Conservation (phyloP, 2,113 vertebrate genomes). For the Xyrauchen texanus region DNA sequence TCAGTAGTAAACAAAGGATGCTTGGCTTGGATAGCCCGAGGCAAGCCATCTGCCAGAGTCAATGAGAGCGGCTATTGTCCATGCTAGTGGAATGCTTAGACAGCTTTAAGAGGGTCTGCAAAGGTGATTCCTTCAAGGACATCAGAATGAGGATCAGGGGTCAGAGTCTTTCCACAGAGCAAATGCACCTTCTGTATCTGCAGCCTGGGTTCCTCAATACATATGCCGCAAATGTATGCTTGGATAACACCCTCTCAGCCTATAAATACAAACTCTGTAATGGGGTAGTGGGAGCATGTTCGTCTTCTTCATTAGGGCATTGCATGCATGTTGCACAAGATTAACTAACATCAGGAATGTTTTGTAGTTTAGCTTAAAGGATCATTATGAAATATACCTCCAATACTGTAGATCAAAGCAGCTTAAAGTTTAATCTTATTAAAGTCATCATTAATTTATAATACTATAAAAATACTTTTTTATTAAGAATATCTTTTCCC, state of each 20-base stretch:
- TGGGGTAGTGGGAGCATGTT: too few relatives aligned
- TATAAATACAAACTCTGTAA: neutral
- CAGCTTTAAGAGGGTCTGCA: slow-evolving; percentile 70
- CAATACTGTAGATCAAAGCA: slow-evolving; percentile 51
- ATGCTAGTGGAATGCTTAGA: slow-evolving; percentile 73
- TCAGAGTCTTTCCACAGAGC: slow-evolving; percentile 45
- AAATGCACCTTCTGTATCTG: slow-evolving; percentile 7
- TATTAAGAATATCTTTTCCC: too few relatives aligned
- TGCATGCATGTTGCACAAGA: slow-evolving; percentile 14
- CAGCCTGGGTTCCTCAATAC: neutral
- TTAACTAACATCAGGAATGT: slow-evolving; percentile 26
- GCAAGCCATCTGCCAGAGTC: slow-evolving; percentile 74
- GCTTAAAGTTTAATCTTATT: slow-evolving; percentile 59
- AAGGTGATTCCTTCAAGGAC: slow-evolving; percentile 70
- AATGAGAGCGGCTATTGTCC: slow-evolving; percentile 72
- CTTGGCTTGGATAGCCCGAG: slow-evolving; percentile 71
- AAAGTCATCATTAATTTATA: slow-evolving; percentile 39
- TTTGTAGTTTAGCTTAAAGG: slow-evolving; percentile 10
- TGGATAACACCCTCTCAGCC: neutral
- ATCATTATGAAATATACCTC: slow-evolving; percentile 7
- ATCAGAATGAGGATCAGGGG: slow-evolving; percentile 51
- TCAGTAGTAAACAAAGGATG: slow-evolving; percentile 66
- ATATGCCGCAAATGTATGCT: neutral
- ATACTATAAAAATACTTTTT: too few relatives aligned
- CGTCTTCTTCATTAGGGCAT: neutral